Percentiles rank a stretch among this genome's conserved stretches.
phyloP scores from a whole-genome alignment of 2,888 invertebrate species.

The Caenorhabditis parvicauda region DNA sequence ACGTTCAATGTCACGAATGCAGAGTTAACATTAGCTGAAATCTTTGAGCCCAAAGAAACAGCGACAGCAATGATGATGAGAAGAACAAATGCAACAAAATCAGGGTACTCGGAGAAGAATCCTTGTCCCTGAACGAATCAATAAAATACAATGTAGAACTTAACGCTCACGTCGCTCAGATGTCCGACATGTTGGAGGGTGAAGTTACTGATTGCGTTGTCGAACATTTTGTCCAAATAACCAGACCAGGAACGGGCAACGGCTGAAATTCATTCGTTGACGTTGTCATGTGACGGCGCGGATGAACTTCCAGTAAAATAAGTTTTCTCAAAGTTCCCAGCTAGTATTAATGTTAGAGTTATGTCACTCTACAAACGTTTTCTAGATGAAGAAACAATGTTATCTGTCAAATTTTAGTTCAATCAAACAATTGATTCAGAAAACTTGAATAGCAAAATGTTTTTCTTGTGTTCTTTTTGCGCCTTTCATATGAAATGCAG shows the following conservation, averaged over 20 bases:
- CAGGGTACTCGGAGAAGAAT: conserved; percentile 29
- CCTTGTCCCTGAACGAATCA: conserved; percentile 10
- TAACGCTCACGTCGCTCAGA: conserved; percentile 8
- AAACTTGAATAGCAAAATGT: too few species aligned
- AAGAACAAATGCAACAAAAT: conserved; percentile 28
- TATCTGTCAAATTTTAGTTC: not conserved
- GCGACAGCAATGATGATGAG: conserved; percentile 24
- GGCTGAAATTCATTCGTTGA: too few species aligned
- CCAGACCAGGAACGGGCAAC: conserved; percentile 65
- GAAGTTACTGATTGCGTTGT: conserved; percentile 12
- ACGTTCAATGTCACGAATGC: conserved; percentile 58
- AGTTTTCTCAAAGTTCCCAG: conserved; percentile 1
- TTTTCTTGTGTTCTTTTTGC: too few species aligned
- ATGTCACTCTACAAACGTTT: too few species aligned
- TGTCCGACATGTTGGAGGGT: conserved; percentile 14
- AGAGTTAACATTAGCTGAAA: conserved; percentile 63
- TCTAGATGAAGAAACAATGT: not conserved
- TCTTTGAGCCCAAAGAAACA: conserved; percentile 63
- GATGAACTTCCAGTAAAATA: too few species aligned
- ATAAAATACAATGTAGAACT: not conserved
- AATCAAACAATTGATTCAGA: too few species aligned
- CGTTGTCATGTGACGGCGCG: too few species aligned
- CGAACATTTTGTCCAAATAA: conserved; percentile 63
- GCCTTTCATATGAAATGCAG: too few species aligned
- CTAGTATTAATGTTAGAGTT: too few species aligned